phyloP scores from a whole-genome alignment of 1,140 invertebrate species.

The Trypoxylus dichotomus region DNA sequence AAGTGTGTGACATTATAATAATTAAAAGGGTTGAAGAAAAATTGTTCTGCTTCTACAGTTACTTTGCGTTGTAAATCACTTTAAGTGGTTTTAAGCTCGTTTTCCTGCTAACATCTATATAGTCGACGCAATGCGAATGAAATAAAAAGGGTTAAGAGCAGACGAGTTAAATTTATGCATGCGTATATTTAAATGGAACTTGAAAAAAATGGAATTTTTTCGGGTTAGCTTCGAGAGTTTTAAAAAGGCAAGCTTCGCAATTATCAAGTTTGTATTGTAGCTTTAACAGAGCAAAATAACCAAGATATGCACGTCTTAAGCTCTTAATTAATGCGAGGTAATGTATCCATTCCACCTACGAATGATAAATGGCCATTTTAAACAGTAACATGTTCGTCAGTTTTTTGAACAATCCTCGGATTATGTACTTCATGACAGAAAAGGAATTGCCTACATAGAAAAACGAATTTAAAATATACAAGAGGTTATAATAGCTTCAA shows the following conservation, averaged over 20 bases:
- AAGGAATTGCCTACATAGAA: background rate
- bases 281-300: background rate
- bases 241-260: background rate
- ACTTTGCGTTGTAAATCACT: conserved; percentile 3
- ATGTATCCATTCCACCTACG: background rate
- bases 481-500: background rate
- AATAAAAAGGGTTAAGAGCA: background rate
- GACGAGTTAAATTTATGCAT: background rate
- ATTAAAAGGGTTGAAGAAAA: background rate
- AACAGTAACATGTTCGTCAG: background rate
- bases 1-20: conserved; percentile 11
- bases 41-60: background rate
- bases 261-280: background rate
- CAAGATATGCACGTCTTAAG: background rate
- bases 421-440: background rate
- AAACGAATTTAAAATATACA: background rate
- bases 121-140: background rate
- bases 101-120: background rate
- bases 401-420: background rate
- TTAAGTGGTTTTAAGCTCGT: background rate
- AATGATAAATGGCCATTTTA: background rate
- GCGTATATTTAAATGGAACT: background rate
- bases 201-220: too few species aligned
- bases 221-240: background rate
- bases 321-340: background rate